Evolutionary conservation across 2,113 vertebrate genomes (phyloP).

Genomic region (Phrynosoma blainvillii): DNA sequence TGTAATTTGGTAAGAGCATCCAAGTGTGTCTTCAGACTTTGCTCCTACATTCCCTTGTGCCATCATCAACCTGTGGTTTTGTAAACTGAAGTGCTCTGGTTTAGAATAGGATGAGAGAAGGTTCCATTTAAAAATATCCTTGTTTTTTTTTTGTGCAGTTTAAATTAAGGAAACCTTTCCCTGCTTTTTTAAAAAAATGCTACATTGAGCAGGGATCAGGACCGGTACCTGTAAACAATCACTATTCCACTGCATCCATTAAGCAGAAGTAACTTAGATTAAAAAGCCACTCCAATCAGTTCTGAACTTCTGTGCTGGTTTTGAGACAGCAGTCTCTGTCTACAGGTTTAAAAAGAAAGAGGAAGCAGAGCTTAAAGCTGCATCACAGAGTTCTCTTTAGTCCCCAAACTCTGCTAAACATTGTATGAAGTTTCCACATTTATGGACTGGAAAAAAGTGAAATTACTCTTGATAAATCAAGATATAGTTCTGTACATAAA

Average conservation of each 20-base stretch:
- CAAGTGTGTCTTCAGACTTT: slow-evolving; percentile 65
- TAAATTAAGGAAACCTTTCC: slow-evolving; percentile 78
- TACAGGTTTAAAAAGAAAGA: slow-evolving; percentile 75
- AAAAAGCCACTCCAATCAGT: slow-evolving; percentile 80
- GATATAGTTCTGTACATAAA: slow-evolving; percentile 98
- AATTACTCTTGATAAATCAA: slow-evolving; percentile 99
- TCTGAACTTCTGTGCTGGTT: slow-evolving; percentile 85
- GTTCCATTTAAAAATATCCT: slow-evolving; percentile 75
- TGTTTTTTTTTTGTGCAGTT: slow-evolving; percentile 83
- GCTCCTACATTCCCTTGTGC: slow-evolving; percentile 69
- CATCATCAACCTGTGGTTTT: slow-evolving; percentile 77
- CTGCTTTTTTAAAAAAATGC: slow-evolving; percentile 79
- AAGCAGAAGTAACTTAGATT: slow-evolving; percentile 76
- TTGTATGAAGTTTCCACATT: slow-evolving; percentile 86
- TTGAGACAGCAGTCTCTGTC: slow-evolving; percentile 79
- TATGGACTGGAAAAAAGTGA: slow-evolving; percentile 92
- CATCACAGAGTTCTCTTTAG: slow-evolving; percentile 84
- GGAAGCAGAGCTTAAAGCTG: slow-evolving; percentile 87
- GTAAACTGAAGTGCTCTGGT: slow-evolving; percentile 85
- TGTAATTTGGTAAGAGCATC: slow-evolving; percentile 66
- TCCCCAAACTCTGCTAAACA: slow-evolving; percentile 81
- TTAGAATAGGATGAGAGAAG: slow-evolving; percentile 79
- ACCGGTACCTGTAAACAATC: slow-evolving; percentile 90
- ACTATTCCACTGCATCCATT: slow-evolving; percentile 78
- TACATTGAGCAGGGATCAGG: slow-evolving; percentile 84